A percentile compares a stretch with the other conserved stretches of the same genome.
Evolutionary conservation across 2,113 vertebrate species (phyloP).

Genomic region (Diphyllodes magnificus): DNA sequence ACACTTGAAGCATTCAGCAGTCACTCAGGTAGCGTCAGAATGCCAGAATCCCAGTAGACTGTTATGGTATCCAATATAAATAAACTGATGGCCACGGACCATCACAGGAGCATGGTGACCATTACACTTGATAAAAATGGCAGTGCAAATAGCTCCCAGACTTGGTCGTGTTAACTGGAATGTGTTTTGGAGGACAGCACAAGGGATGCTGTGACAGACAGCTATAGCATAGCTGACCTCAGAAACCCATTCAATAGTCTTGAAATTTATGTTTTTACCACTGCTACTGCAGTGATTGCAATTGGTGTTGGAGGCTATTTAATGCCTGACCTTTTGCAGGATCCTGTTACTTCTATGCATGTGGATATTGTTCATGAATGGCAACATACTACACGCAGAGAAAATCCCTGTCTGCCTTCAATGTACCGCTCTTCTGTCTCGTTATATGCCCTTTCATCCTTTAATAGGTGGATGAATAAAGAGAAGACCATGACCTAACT

Average conservation of each 20-base stretch:
- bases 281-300: not conserved
- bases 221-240: not conserved
- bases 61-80: not conserved
- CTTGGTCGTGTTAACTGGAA: not conserved
- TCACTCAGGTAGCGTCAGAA: not conserved
- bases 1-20: not conserved
- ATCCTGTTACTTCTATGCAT: not conserved
- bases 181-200: not conserved
- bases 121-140: not conserved
- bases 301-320: not conserved
- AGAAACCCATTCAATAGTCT: not conserved
- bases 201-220: not conserved
- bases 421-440: not conserved
- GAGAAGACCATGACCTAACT: not conserved
- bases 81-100: not conserved
- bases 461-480: not conserved
- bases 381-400: not conserved
- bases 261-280: not conserved
- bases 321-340: not conserved
- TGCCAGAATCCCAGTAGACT: not conserved
- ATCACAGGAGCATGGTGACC: not conserved
- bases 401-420: not conserved
- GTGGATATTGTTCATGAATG: not conserved
- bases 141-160: not conserved
- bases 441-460: not conserved